Base-by-base conservation (phyloP, 2,888 invertebrate genomes). In the Tiliacea aurago region DNA sequence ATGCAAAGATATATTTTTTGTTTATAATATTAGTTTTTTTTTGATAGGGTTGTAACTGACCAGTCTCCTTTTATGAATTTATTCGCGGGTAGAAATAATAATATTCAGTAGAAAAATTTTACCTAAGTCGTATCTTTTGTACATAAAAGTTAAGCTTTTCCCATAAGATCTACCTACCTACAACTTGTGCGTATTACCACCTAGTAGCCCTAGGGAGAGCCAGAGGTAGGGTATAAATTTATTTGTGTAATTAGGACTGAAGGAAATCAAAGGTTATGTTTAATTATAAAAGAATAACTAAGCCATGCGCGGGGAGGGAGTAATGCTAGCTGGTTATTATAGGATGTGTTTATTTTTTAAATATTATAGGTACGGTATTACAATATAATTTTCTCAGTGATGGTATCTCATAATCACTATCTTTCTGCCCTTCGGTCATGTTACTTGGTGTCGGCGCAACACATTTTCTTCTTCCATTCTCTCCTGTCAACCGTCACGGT, bases 1-100 rank as follows among this genome's bases (percentile, higher is more conserved):
- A 58, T 33, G 41, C 43, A 65, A 80, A 77, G 20, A 53, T 33
- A 13, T 33, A 11, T 13, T 41, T 63, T 15, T 28, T 43, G 5
- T 11, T 49, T 68, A 53, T 23, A 0, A 10, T 7, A 20, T 74
- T 37, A 1, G 15, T 9, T 23, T 4, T 41, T 43, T 61, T 77
- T 47, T 11, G 0, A 49, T 45, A 33, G 3, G 0, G 13, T 53
- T 59, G 5, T 47, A 6, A 41, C 18, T 15, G 15, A n/a, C 13
- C n/a, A 23, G 23, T 43, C 7, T 69, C 13, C 1, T 68, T 53
- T n/a, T 49, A 11, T 43, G 55, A 4, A 56, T 47, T 20, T 23
- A 3, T 55, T 45, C 11, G 6, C 33, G 1, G 58, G 4, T 23
- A 13, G n/a, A n/a, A n/a, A n/a, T n/a, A n/a, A 55, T 41, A 65